phyloP scores from a whole-genome alignment of 2,113 vertebrate species.

The Oreotragus oreotragus region DNA sequence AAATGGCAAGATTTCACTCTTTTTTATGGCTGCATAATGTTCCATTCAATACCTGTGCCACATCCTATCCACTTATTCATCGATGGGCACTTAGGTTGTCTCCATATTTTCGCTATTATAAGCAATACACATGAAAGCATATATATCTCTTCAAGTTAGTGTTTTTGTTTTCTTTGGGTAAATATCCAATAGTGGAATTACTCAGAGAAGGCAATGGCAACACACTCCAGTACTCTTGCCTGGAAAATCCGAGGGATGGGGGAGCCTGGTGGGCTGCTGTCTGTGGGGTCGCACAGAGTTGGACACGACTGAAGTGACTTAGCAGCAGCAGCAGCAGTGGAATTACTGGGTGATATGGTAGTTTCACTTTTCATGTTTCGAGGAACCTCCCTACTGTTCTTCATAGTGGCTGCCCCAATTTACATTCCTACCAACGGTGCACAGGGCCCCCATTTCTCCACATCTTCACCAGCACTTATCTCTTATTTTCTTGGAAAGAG shows the following conservation, averaged over 20 bases:
- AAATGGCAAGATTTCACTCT: neutral
- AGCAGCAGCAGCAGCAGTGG: no score
- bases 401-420: neutral
- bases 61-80: neutral
- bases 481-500: neutral
- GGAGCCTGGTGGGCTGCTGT: neutral
- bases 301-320: neutral
- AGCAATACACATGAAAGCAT: neutral
- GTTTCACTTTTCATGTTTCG: neutral
- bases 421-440: neutral
- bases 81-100: neutral
- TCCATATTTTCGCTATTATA: neutral
- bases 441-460: neutral
- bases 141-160: neutral
- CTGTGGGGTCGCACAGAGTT: neutral
- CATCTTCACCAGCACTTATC: neutral
- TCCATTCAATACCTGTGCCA: neutral
- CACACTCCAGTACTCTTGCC: no score
- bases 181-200: neutral
- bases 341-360: neutral
- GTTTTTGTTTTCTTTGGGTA: neutral
- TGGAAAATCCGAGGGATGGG: no score
- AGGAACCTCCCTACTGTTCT: neutral
- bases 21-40: neutral
- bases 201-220: neutral